A percentile compares a stretch with the other conserved stretches of the same genome.
These are phyloP conservation scores for Atherix ibis DNA, from an alignment of 2,888 invertebrate genomes.

Conservation along the genomic window DNA sequence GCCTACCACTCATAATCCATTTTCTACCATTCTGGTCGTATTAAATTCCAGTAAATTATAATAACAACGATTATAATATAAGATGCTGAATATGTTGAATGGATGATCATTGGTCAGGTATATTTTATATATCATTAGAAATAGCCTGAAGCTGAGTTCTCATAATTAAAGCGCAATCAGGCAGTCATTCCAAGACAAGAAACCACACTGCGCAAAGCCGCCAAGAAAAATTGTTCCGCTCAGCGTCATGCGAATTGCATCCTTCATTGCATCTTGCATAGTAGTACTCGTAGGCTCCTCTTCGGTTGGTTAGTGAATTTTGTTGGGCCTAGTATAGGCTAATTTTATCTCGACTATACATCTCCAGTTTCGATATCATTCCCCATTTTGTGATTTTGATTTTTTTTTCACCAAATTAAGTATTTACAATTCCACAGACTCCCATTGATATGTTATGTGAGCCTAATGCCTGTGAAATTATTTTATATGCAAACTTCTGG, in stretches of 20 bases:
- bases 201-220: not conserved
- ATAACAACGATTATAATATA: slow-evolving; percentile 1
- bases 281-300: not conserved
- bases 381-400: no score
- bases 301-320: not conserved
- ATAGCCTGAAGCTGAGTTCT: slow-evolving; percentile 7
- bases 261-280: not conserved
- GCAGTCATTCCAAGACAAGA: slow-evolving; percentile 7
- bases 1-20: no score
- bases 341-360: not conserved
- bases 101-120: not conserved
- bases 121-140: slow-evolving; percentile 6
- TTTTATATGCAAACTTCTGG: no score
- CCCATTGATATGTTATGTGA: no score
- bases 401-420: no score
- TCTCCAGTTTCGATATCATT: not conserved
- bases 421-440: no score
- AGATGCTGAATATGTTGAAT: not conserved
- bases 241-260: not conserved
- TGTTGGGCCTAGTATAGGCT: not conserved
- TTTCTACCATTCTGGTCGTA: no score
- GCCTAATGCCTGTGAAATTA: no score
- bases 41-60: no score
- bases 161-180: slow-evolving; percentile 10
- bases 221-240: not conserved